These are phyloP conservation scores for Pyrgilauda ruficollis DNA, from an alignment of 2,113 vertebrate genomes.

Conservation along the genomic window DNA sequence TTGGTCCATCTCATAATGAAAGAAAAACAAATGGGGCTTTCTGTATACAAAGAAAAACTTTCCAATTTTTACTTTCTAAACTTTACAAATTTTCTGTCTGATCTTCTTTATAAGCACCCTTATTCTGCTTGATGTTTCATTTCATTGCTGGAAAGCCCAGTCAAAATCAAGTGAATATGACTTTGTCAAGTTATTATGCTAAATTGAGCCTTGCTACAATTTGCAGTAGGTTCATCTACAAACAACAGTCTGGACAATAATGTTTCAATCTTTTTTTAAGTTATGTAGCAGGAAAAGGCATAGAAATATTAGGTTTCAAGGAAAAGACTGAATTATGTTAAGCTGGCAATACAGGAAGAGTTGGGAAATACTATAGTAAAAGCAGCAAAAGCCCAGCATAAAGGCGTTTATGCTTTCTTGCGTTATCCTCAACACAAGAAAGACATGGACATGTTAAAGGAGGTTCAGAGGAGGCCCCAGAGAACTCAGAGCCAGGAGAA, in stretches of 20 bases:
- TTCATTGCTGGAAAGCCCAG: background rate
- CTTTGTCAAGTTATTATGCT: background rate
- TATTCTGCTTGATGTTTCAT: background rate
- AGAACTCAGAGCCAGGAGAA: background rate
- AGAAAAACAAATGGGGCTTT: background rate
- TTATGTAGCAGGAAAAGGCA: background rate
- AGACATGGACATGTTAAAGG: too few species aligned
- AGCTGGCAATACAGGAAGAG: background rate
- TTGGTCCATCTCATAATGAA: background rate
- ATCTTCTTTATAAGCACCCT: background rate
- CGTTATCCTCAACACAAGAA: too few species aligned
- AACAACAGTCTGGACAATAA: accelerated
- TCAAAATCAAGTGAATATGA: background rate
- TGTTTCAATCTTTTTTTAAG: background rate
- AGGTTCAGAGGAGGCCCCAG: background rate
- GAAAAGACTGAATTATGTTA: background rate
- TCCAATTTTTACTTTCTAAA: background rate
- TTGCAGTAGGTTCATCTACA: background rate
- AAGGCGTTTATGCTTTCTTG: background rate
- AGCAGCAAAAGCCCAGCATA: background rate
- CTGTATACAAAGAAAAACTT: background rate
- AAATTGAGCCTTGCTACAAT: background rate
- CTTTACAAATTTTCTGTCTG: background rate
- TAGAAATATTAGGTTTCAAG: background rate
- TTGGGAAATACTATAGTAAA: background rate